These are phyloP conservation scores for Potamarius usumacintae DNA, from an alignment of 2,113 vertebrate species.

Conservation along the genomic window DNA sequence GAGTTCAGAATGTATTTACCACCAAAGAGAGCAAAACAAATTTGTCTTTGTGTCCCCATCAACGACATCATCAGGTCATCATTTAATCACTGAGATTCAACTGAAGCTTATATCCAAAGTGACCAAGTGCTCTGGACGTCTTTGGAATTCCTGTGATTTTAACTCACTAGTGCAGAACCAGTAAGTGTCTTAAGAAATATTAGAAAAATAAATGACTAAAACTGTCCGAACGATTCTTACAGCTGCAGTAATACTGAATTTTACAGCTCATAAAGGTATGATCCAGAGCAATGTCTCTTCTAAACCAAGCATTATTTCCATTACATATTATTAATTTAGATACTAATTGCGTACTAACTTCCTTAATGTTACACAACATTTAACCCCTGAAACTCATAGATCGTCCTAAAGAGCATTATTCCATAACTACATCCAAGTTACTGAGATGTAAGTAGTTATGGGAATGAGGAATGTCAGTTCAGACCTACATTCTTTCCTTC, in stretches of 20 bases:
- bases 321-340: background rate
- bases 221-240: background rate
- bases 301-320: background rate
- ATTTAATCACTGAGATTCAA: background rate
- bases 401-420: background rate
- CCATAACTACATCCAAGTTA: background rate
- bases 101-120: background rate
- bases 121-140: background rate
- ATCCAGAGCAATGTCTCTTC: background rate
- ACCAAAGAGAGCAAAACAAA: conserved; percentile 21
- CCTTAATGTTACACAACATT: background rate
- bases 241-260: background rate
- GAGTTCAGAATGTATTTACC: conserved; percentile 7
- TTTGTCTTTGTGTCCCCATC: background rate
- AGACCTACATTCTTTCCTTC: background rate
- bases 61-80: background rate
- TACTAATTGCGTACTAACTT: conserved; percentile 25
- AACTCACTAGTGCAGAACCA: background rate
- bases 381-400: background rate
- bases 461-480: background rate
- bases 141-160: background rate
- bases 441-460: background rate
- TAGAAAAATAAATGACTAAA: background rate
- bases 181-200: too few relatives aligned
- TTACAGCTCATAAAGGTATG: background rate